phyloP scores from a whole-genome alignment of 2,113 vertebrate genomes.

The Chamaea fasciata region DNA sequence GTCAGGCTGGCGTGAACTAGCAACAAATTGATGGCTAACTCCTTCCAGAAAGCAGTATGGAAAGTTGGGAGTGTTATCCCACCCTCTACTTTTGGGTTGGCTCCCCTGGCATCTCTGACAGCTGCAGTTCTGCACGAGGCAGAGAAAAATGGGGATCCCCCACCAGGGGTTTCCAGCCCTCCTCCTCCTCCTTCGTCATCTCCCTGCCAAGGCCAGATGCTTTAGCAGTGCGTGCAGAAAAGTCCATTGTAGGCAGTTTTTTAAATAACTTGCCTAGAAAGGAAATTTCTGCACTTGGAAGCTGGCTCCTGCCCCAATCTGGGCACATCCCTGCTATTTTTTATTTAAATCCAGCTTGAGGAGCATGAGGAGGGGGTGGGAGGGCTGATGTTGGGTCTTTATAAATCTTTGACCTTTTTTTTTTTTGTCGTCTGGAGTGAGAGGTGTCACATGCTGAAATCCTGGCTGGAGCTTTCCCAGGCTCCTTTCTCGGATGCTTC shows the following conservation, averaged over 20 bases:
- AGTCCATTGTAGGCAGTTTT: constrained; percentile 51
- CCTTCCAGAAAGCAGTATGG: background rate
- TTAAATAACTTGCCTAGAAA: constrained; percentile 64
- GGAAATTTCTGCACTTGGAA: constrained; percentile 51
- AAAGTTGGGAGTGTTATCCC: background rate
- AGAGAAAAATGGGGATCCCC: background rate
- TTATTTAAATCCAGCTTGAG: background rate
- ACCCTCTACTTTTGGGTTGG: background rate
- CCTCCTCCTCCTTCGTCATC: background rate
- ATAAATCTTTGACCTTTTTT: background rate
- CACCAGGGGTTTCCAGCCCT: background rate
- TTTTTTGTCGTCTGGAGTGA: background rate
- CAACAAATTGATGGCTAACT: background rate
- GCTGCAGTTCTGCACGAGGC: background rate
- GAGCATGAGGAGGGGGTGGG: background rate
- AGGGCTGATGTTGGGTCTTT: background rate
- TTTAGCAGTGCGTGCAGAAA: constrained; percentile 13
- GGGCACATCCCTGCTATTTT: background rate
- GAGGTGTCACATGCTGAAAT: background rate
- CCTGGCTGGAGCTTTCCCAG: constrained; percentile 43
- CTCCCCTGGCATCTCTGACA: background rate
- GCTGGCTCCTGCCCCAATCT: constrained; percentile 34
- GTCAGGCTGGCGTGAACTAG: background rate
- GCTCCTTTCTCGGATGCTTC: background rate
- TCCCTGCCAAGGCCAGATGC: constrained; percentile 46